Evolutionary conservation across 2,113 vertebrate genomes (phyloP).

Genomic region (Psilopogon haemacephalus): DNA sequence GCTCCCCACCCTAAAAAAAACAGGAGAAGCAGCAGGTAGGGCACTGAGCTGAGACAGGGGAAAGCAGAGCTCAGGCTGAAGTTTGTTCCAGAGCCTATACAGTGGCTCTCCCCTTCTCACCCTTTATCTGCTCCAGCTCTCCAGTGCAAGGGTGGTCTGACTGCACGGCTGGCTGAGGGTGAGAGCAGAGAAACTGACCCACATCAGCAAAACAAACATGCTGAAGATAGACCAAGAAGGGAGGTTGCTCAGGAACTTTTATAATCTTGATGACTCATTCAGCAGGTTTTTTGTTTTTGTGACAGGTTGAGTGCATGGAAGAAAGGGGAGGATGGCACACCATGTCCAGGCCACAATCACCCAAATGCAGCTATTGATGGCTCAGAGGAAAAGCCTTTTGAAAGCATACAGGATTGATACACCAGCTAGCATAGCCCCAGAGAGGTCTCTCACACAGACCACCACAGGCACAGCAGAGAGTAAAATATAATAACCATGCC

Average conservation of each 20-base stretch:
- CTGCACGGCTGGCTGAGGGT: rapidly evolving
- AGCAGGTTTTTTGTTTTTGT: too few species aligned
- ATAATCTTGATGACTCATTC: neutral
- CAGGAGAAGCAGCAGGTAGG: neutral
- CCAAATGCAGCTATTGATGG: neutral
- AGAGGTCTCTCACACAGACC: neutral
- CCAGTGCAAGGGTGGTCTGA: rapidly evolving
- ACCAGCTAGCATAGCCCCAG: neutral
- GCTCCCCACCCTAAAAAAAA: neutral
- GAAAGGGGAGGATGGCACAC: neutral
- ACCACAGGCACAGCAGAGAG: neutral
- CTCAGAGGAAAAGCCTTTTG: neutral
- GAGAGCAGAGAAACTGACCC: neutral
- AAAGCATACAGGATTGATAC: neutral
- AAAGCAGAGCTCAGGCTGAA: neutral
- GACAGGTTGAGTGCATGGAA: neutral
- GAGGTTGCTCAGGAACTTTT: neutral
- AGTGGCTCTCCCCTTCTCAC: neutral
- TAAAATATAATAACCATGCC: neutral
- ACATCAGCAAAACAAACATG: rapidly evolving
- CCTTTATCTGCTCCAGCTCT: neutral
- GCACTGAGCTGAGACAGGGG: neutral
- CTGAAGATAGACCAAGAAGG: neutral
- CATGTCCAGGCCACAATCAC: neutral
- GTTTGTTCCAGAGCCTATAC: neutral